A percentile compares a stretch with the other conserved stretches of the same genome.
Conservation (phyloP, 1,140 invertebrate genomes). For the Drosophila arawakana region DNA sequence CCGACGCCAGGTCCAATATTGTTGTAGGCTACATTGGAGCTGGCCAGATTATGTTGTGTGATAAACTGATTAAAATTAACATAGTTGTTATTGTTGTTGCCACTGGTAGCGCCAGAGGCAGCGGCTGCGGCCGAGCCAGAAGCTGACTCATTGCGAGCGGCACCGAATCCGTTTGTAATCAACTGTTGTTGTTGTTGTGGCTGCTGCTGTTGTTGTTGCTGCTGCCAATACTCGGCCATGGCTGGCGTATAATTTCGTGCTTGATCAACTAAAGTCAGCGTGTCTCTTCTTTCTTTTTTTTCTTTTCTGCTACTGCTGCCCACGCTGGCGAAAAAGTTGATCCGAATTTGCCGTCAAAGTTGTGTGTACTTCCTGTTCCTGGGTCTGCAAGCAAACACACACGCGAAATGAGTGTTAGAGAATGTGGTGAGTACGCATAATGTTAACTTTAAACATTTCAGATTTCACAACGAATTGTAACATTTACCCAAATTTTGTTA, state of each 20-base stretch:
- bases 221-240: slow-evolving; percentile 74
- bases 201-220: slow-evolving; percentile 29
- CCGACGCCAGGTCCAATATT: slow-evolving; percentile 49
- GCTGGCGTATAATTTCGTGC: slow-evolving; percentile 5
- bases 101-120: slow-evolving; percentile 4
- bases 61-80: slow-evolving; percentile 84
- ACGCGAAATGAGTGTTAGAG: slow-evolving; percentile 3
- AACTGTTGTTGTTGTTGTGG: slow-evolving; percentile 22
- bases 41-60: slow-evolving; percentile 75
- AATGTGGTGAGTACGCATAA: neutral
- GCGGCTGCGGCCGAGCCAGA: slow-evolving; percentile 1
- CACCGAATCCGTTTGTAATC: slow-evolving; percentile 46
- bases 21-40: slow-evolving; percentile 19
- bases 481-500: slow-evolving; percentile 53
- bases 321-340: slow-evolving; percentile 48
- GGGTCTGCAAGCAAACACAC: slow-evolving; percentile 31
- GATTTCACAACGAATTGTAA: slow-evolving; percentile 57
- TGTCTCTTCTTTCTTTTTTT: slow-evolving; percentile 24
- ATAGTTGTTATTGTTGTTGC: slow-evolving; percentile 73
- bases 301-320: slow-evolving; percentile 9
- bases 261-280: neutral
- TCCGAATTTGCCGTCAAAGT: slow-evolving; percentile 26
- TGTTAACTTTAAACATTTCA: slow-evolving; percentile 5
- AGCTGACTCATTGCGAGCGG: slow-evolving; percentile 37
- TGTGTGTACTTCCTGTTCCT: slow-evolving; percentile 11